Evolutionary conservation across 2,113 vertebrate species (phyloP), one percentile per base, ranked within the genome.

Genomic region (Phaethon lepturus): DNA sequence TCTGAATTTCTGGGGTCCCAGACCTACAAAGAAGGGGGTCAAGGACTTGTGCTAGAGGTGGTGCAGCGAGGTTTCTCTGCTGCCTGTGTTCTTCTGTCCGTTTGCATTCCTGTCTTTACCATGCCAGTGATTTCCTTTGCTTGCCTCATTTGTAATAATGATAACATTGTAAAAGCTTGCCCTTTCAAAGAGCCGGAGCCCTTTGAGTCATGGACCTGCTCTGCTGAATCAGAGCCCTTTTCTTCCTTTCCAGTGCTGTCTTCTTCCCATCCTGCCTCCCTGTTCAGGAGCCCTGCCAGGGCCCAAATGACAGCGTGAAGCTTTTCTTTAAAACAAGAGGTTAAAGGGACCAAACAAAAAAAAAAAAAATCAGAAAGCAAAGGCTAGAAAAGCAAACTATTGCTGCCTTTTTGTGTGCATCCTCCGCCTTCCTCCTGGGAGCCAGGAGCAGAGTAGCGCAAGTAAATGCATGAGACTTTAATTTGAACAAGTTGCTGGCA

Each of bases 171-270:
- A 12, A 4, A 10, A 50, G 24, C 38, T 58, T 73, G 88, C 58
- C 86, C 86, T 95, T 91, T 74, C 15, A 23, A 2, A 31, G 86
- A 19, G 85, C 18, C 2, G 52, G 76, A 94, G 58, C 63, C 62
- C 22, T 68, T 63, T 81, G 90, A 94, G 93, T 92, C 88, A 81
- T 23, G 31, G 77, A 87, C 88, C 82, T 44, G 86, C 86, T 73
- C 62, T 40, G 63, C 95, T 91, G 83, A 85, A 89, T 94, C 91
- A 92, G 47, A 94, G 80, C 91, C 77, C 63, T 85, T 62, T 56
- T 79, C 94, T 63, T 56, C 83, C 60, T 64, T 42, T 11, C 63
- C 90, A 35, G 25, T 11, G 23, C 78, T 26, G 58, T 11, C 66
- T 52, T 86, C 75, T 75, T 75, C 68, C 92, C 84, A 45, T 66